A percentile compares a stretch with the other conserved stretches of the same genome.
phyloP scores from a whole-genome alignment of 2,113 vertebrate species.

The Gavialis gangeticus region DNA sequence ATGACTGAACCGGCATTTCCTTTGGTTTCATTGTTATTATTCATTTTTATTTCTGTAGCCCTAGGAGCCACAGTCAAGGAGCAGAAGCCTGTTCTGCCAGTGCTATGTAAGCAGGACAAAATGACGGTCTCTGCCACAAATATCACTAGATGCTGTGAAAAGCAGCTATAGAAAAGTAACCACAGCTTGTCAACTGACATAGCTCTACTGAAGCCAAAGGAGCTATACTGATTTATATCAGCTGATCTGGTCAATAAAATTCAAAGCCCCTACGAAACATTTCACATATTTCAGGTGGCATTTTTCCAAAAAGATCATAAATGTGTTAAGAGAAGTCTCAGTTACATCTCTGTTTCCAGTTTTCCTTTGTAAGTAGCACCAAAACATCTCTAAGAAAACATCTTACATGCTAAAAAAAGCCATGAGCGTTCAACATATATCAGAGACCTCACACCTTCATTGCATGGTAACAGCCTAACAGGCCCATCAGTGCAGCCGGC shows the following conservation, averaged over 20 bases:
- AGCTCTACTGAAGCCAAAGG: constrained; percentile 1
- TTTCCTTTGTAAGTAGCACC: constrained; percentile 57
- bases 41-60: not conserved
- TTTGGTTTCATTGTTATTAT: not conserved
- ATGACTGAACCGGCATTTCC: not conserved
- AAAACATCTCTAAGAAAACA: constrained; percentile 50
- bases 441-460: constrained; percentile 7
- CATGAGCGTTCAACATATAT: constrained; percentile 8
- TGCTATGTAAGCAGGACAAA: not conserved
- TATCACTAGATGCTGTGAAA: not conserved
- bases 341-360: constrained; percentile 45
- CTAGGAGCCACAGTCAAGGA: not conserved
- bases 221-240: constrained; percentile 29
- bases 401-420: constrained; percentile 33
- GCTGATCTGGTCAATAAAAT: not conserved
- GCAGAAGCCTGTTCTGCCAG: not conserved
- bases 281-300: constrained; percentile 1
- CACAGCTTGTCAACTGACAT: not conserved
- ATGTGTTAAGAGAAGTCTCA: constrained; percentile 50
- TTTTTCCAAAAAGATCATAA: constrained; percentile 48
- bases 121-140: not conserved
- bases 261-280: constrained; percentile 31
- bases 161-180: constrained; percentile 39
- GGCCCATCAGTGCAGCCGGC: not conserved
- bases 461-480: not conserved